Percentiles rank a stretch among this genome's conserved stretches.
Evolutionary conservation across 2,113 vertebrate species (phyloP).

Genomic region (Diphyllodes magnificus): DNA sequence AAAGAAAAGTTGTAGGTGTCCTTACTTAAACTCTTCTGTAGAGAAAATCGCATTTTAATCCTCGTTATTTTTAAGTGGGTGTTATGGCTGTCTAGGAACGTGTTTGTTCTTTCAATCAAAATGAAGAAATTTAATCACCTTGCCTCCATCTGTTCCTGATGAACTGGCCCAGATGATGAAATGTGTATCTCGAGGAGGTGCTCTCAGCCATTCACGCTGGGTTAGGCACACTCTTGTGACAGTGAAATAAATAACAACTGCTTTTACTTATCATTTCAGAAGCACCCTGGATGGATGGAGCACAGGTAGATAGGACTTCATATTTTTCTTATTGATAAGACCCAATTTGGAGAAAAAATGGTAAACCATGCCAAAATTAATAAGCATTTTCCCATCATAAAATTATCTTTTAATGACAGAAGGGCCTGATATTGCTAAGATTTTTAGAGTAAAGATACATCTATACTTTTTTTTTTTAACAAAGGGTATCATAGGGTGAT

Average conservation of each 20-base stretch:
- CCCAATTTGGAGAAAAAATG: background rate
- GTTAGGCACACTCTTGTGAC: background rate
- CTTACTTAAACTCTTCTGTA: background rate
- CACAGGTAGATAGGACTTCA: background rate
- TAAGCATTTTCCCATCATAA: background rate
- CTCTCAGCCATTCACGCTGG: background rate
- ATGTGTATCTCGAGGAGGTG: background rate
- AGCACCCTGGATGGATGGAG: background rate
- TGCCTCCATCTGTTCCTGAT: slow-evolving; percentile 9
- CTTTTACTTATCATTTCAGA: background rate
- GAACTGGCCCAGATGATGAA: background rate
- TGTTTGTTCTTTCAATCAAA: slow-evolving; percentile 40
- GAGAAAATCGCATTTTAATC: background rate
- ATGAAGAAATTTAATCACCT: slow-evolving; percentile 32
- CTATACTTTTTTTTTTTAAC: background rate
- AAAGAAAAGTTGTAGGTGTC: slow-evolving; percentile 1
- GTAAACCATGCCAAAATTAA: background rate
- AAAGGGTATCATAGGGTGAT: background rate
- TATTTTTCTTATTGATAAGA: background rate
- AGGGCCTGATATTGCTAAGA: background rate
- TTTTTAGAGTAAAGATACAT: background rate
- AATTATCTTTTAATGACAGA: background rate
- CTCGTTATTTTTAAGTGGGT: slow-evolving; percentile 19
- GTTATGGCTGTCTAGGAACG: background rate
- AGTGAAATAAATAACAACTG: background rate